Conservation (phyloP, 2,113 vertebrate species). For the Heloderma charlesbogerti region DNA sequence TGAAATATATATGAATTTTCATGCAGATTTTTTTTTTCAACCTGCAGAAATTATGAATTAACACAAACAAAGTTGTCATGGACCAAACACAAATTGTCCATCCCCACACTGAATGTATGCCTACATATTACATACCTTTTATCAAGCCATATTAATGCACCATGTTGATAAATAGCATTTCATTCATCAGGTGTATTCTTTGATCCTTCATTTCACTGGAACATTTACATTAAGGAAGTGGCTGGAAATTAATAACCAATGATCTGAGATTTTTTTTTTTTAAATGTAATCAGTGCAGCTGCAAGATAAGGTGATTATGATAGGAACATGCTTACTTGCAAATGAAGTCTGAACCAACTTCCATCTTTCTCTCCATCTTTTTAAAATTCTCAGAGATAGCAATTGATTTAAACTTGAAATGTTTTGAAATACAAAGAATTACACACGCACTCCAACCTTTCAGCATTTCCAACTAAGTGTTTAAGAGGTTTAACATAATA, state of each 20-base stretch:
- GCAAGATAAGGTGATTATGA: conserved; percentile 35
- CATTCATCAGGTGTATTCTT: neutral
- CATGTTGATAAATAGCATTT: conserved; percentile 20
- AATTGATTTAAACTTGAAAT: conserved; percentile 59
- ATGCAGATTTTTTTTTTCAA: too few species aligned
- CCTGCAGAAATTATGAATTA: neutral
- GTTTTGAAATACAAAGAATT: conserved; percentile 60
- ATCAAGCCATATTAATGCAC: neutral
- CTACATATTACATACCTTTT: neutral
- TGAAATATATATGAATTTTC: too few species aligned
- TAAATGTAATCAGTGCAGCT: conserved; percentile 43
- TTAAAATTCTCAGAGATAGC: conserved; percentile 56
- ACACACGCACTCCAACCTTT: conserved; percentile 46
- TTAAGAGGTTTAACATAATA: conserved; percentile 76
- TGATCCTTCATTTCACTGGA: conserved; percentile 22
- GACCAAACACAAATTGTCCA: neutral
- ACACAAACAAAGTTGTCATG: too few species aligned
- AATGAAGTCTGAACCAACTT: conserved; percentile 62
- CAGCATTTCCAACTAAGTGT: conserved; percentile 55
- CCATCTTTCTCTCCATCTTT: conserved; percentile 52
- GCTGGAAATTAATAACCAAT: conserved; percentile 54
- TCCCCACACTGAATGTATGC: neutral
- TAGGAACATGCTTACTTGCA: conserved; percentile 36
- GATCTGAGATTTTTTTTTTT: conserved; percentile 48
- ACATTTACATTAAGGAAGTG: conserved; percentile 53